Evolutionary conservation across 2,113 vertebrate species (phyloP).

Genomic region (Butorides virescens): DNA sequence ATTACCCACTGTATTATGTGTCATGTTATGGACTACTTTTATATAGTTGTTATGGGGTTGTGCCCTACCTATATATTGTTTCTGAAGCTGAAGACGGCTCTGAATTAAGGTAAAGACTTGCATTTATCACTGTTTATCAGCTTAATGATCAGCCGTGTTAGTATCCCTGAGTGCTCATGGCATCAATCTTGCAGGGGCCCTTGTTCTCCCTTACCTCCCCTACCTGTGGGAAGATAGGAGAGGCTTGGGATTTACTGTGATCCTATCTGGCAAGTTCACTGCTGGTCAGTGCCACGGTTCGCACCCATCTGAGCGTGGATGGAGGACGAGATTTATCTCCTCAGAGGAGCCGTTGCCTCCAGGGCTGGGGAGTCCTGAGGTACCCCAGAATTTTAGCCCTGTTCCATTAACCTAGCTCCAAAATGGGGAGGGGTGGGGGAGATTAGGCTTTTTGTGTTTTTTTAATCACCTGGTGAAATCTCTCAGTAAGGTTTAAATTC

Average conservation of each 20-base stretch:
- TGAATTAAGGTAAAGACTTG: background rate
- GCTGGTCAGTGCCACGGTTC: background rate
- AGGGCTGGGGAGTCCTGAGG: background rate
- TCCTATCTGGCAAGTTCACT: background rate
- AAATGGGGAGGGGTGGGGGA: background rate
- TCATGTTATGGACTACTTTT: background rate
- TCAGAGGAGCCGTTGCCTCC: rapidly evolving
- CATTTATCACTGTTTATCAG: background rate
- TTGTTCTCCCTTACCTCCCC: background rate
- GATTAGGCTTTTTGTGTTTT: background rate
- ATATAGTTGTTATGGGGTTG: background rate
- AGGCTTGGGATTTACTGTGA: background rate
- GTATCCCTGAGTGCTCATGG: background rate
- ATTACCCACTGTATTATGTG: background rate
- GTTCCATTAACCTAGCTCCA: rapidly evolving
- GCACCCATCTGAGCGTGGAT: background rate
- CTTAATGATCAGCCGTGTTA: background rate
- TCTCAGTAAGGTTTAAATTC: background rate
- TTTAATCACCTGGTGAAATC: background rate
- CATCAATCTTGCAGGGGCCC: background rate
- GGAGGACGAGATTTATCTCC: background rate
- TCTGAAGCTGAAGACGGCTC: background rate
- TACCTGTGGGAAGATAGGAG: background rate
- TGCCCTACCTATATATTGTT: background rate
- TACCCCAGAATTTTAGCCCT: background rate